Percentiles rank a stretch among this genome's conserved stretches.
These are phyloP conservation scores for Strongylocentrotus purpuratus DNA, from an alignment of 35 echinoderm and acorn worm species.

Conservation along the genomic window DNA sequence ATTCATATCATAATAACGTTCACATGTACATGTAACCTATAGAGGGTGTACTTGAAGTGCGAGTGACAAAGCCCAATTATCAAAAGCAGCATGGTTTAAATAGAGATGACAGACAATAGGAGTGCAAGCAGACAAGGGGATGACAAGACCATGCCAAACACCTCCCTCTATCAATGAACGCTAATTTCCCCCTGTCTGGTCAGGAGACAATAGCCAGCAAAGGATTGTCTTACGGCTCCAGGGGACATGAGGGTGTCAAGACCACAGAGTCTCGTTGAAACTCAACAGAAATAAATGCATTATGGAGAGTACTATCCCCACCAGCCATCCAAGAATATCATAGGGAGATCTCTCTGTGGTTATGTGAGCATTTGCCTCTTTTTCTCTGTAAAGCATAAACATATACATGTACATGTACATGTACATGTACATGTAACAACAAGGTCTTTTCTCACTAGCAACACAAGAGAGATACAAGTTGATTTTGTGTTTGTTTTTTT, in stretches of 20 bases:
- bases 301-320: background rate
- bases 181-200: background rate
- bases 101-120: background rate
- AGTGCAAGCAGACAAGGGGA: background rate
- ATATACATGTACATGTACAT: no score
- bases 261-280: background rate
- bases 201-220: background rate
- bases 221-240: background rate
- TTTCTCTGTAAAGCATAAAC: no score
- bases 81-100: background rate
- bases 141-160: background rate
- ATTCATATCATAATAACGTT: no score
- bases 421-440: no score
- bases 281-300: background rate
- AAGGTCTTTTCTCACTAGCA: no score
- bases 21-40: no score
- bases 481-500: no score
- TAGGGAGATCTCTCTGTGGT: no score
- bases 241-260: background rate
- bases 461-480: no score
- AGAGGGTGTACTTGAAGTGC: background rate
- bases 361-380: no score
- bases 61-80: background rate
- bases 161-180: background rate
- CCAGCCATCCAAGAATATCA: background rate